Evolutionary conservation across 2,113 vertebrate species (phyloP).

Genomic region (Epinephelus cyanopodus): DNA sequence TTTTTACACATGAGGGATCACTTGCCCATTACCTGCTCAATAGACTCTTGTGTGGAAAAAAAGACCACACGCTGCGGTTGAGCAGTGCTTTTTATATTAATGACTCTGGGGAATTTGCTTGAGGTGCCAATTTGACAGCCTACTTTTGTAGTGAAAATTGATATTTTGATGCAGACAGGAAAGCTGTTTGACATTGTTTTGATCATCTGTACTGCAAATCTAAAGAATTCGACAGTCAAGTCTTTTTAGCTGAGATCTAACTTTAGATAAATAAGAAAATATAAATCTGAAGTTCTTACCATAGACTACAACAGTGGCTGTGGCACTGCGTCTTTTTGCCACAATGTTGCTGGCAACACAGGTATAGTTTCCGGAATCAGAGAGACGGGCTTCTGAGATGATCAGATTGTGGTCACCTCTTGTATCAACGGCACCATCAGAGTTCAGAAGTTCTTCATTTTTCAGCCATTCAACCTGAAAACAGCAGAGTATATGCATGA

Average conservation of each 20-base stretch:
- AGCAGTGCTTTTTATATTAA: constrained; percentile 51
- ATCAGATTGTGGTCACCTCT: constrained; percentile 92
- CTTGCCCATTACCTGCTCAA: constrained; percentile 65
- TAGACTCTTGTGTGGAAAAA: constrained; percentile 49
- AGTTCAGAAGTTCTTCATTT: constrained; percentile 84
- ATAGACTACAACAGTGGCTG: constrained; percentile 90
- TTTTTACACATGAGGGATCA: constrained; percentile 58
- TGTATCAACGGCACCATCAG: constrained; percentile 87
- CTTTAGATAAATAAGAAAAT: neutral
- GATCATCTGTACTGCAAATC: neutral
- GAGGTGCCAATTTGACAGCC: constrained; percentile 38
- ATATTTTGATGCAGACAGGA: constrained; percentile 30
- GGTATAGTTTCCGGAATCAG: constrained; percentile 94
- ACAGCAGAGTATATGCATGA: neutral
- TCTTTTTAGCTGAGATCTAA: neutral
- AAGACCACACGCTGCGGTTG: constrained; percentile 34
- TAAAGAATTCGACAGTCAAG: neutral
- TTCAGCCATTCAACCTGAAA: constrained; percentile 81
- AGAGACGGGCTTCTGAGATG: constrained; percentile 90
- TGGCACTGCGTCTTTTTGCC: constrained; percentile 90
- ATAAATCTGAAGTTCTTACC: constrained; percentile 80
- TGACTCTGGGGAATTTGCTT: constrained; percentile 51
- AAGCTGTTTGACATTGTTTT: constrained; percentile 31
- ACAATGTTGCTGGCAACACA: constrained; percentile 94
- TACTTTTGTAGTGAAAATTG: constrained; percentile 2